Percentiles rank a stretch among this genome's conserved stretches.
phyloP scores from a whole-genome alignment of 2,797 vertebrate genomes.

The Adelosebastes latens region DNA sequence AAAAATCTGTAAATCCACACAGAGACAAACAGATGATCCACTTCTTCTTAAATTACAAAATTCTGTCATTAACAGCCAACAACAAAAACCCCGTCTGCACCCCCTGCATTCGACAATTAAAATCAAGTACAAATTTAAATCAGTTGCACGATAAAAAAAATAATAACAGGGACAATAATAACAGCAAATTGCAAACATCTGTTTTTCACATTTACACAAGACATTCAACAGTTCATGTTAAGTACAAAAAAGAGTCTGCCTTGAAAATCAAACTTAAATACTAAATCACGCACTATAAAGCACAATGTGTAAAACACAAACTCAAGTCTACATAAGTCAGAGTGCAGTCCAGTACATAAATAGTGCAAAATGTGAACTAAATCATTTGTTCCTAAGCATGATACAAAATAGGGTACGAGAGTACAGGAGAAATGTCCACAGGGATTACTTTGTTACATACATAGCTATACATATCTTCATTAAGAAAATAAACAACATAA shows the following conservation, averaged over 20 bases:
- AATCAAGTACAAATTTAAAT: not conserved
- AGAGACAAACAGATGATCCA: not conserved
- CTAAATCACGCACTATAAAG: not conserved
- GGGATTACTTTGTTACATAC: slow-evolving; percentile 19
- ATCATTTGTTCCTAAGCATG: slow-evolving; percentile 68
- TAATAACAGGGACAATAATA: not conserved
- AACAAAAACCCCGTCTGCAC: not conserved
- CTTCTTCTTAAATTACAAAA: not conserved
- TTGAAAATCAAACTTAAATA: not conserved
- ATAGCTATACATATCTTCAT: slow-evolving; percentile 30
- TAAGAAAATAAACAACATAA: slow-evolving; percentile 38
- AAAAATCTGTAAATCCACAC: not conserved
- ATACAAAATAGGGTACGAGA: slow-evolving; percentile 44
- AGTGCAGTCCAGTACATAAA: slow-evolving; percentile 54
- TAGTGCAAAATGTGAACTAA: slow-evolving; percentile 72
- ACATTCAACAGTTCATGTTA: not conserved
- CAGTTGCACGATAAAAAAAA: not conserved
- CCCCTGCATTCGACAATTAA: not conserved
- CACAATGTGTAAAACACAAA: slow-evolving; percentile 15
- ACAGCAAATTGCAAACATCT: not conserved
- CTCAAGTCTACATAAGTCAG: slow-evolving; percentile 43
- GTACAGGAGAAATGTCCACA: slow-evolving; percentile 53
- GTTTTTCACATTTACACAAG: not conserved
- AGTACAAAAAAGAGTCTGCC: not conserved
- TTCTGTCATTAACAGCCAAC: not conserved